Percentiles rank a stretch among this genome's conserved stretches.
Conservation (phyloP, 2,113 vertebrate genomes). For the Pseudorhombus dupliciocellatus region DNA sequence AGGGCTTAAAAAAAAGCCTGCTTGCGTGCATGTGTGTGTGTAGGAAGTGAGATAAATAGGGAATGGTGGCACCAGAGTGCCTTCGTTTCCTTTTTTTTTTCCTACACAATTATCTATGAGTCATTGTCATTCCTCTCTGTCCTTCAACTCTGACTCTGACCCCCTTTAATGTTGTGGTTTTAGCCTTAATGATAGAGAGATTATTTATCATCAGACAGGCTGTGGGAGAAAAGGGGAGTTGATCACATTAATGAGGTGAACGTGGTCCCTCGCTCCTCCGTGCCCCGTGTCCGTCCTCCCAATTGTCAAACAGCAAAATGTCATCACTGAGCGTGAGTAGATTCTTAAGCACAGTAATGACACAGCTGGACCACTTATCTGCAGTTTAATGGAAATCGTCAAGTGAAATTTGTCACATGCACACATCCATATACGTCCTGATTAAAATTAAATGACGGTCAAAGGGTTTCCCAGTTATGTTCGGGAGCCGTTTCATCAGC, state of each 20-base stretch:
- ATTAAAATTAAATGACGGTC: neutral
- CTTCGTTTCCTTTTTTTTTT: slow-evolving; percentile 17
- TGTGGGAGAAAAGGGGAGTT: slow-evolving; percentile 14
- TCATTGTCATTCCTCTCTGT: slow-evolving; percentile 39
- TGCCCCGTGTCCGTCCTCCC: slow-evolving; percentile 18
- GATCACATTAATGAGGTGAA: slow-evolving; percentile 29
- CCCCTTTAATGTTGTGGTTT: slow-evolving; percentile 39
- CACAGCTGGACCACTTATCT: slow-evolving; percentile 9
- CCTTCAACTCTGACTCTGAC: slow-evolving; percentile 35
- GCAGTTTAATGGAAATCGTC: slow-evolving; percentile 32
- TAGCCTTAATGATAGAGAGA: slow-evolving; percentile 38
- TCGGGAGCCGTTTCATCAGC: slow-evolving; percentile 52
- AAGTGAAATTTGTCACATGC: slow-evolving; percentile 27
- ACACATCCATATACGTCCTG: too few relatives aligned
- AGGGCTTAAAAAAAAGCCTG: slow-evolving; percentile 33
- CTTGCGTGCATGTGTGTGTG: slow-evolving; percentile 23
- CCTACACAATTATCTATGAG: slow-evolving; percentile 41
- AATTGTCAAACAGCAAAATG: slow-evolving; percentile 48
- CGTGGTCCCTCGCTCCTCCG: slow-evolving; percentile 14
- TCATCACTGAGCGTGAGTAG: slow-evolving; percentile 33
- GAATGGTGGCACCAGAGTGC: slow-evolving; percentile 39
- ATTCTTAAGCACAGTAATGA: slow-evolving; percentile 24
- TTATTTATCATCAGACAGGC: slow-evolving; percentile 35
- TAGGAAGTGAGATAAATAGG: slow-evolving; percentile 56
- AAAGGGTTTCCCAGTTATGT: neutral